Base-by-base conservation (phyloP, 2,113 vertebrate genomes). In the Elaphurus davidianus region DNA sequence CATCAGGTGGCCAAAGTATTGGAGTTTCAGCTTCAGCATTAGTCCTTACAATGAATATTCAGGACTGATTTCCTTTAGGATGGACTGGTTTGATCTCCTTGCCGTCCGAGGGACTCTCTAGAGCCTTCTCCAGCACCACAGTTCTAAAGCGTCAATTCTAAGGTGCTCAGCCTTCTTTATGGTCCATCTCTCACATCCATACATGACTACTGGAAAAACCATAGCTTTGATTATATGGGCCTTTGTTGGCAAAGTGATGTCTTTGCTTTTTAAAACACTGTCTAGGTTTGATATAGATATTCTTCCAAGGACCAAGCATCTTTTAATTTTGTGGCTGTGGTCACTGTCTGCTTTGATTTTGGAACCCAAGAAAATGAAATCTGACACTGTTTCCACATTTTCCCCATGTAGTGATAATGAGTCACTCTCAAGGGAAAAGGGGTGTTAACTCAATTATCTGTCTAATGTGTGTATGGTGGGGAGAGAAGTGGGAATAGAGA, bases 61-160 rank as follows among this genome's bases (percentile, higher is more conserved):
- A 71, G 64, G 17, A 21, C 17, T 71, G n/a, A 71, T 71, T 36
- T 71, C 64, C 64, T 71, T 71, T 36, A 36, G 17, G 17, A 71
- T 21, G 21, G 9, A 71, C 17, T 36, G 64, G n/a, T 71, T 71
- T 5, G n/a, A 36, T 71, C 64, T 71, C 64, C n/a, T 71, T 36
- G n/a, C 17, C 1, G 4, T 71, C 17, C 15, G 36, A 36, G n/a
- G 64, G 64, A 71, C 64, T 36, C 64, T 67, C 64, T 67, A 67
- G 17, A 67, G 64, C 36, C 64, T 67, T 67, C 33, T 36, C n/a
- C 17, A 71, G 64, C 64, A 54, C 52, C 52, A 54, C 52, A 71
- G n/a, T 36, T 71, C 9, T 5, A 21, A 71, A 71, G 9, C 1
- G 0, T n/a, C 64, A 71, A 0, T 71, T 71, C 17, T 71, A 21